Evolutionary conservation across 2,113 vertebrate species (phyloP).

Genomic region (Cygnus atratus): DNA sequence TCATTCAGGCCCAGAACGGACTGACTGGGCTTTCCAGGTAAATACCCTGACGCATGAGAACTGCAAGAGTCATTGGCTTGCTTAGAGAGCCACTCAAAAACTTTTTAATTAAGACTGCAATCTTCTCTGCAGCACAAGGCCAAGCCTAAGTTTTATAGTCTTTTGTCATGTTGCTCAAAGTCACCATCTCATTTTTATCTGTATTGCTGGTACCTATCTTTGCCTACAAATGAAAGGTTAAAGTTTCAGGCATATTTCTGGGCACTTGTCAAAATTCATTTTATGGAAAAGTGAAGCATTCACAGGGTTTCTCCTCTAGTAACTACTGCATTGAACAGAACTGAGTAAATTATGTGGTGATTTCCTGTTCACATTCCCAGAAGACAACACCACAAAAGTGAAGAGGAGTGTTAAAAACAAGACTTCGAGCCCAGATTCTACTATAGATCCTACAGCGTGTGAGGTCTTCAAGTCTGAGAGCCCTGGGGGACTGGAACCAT

Average conservation of each 20-base stretch:
- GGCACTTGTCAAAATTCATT: constrained; percentile 65
- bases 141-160: not conserved
- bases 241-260: constrained; percentile 52
- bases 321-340: constrained; percentile 39
- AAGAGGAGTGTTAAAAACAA: not conserved
- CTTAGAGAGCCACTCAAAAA: not conserved
- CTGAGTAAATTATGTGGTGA: constrained; percentile 15
- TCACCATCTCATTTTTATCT: constrained; percentile 28
- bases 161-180: not conserved
- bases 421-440: not conserved
- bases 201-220: constrained; percentile 42
- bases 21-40: not conserved
- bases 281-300: constrained; percentile 43
- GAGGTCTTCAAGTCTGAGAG: not conserved
- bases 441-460: accelerated
- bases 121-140: not conserved
- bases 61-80: not conserved
- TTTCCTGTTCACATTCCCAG: not conserved
- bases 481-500: not conserved
- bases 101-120: constrained; percentile 33
- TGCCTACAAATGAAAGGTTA: constrained; percentile 62
- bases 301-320: constrained; percentile 22
- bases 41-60: not conserved
- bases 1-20: not conserved
- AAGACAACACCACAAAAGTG: not conserved